Conservation (phyloP, 2,888 invertebrate species). For the Spicauda simplicius region DNA sequence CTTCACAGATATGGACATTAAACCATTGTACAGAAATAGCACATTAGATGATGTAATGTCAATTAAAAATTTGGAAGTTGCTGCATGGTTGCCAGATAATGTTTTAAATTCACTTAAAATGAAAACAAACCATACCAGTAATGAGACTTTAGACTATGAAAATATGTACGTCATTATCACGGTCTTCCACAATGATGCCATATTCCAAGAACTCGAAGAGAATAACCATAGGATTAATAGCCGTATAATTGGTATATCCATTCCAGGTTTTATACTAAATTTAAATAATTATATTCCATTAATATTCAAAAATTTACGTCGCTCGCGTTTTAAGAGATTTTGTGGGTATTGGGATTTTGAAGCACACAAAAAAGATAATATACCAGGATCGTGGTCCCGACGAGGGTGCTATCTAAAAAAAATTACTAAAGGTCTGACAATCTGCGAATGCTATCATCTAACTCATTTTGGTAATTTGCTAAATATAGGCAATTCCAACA, state of each 20-base stretch:
- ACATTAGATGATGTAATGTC: conserved; percentile 74
- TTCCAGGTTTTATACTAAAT: conserved; percentile 84
- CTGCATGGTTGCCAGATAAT: conserved; percentile 78
- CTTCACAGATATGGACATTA: conserved; percentile 69
- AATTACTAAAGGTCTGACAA: conserved; percentile 54
- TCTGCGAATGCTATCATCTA: conserved; percentile 84
- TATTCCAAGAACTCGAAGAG: conserved; percentile 77
- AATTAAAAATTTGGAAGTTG: conserved; percentile 79
- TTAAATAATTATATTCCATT: conserved; percentile 83
- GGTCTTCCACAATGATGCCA: conserved; percentile 79
- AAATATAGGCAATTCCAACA: conserved; percentile 48
- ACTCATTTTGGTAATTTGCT: conserved; percentile 87
- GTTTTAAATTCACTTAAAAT: conserved; percentile 67
- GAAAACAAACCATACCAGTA: conserved; percentile 51
- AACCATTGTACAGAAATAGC: conserved; percentile 71
- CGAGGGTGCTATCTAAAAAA: conserved; percentile 78
- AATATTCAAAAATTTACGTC: conserved; percentile 66
- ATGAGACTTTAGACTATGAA: conserved; percentile 40
- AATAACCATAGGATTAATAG: conserved; percentile 65
- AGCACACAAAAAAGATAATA: conserved; percentile 45
- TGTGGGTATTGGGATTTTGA: conserved; percentile 86
- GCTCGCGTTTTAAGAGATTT: conserved; percentile 49
- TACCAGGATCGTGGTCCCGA: conserved; percentile 81
- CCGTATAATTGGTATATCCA: conserved; percentile 84
- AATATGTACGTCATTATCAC: conserved; percentile 77